Conservation (phyloP, 1,140 invertebrate species). For the Grapholita molesta region DNA sequence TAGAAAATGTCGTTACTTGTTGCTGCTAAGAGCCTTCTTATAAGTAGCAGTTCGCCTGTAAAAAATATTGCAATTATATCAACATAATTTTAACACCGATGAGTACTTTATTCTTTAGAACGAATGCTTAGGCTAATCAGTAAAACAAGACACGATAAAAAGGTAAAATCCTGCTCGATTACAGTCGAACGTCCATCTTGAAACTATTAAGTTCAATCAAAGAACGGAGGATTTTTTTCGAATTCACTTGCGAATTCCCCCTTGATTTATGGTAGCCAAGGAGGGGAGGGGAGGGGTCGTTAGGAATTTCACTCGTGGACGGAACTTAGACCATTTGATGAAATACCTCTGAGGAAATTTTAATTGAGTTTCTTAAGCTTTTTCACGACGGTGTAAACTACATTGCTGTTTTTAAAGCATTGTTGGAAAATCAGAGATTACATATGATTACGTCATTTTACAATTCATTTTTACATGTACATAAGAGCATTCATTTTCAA, state of each 20-base stretch:
- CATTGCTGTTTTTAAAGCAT: not conserved
- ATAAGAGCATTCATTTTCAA: too few species aligned
- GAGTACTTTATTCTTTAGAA: too few species aligned
- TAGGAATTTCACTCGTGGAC: slow-evolving; percentile 18
- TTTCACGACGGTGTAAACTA: not conserved
- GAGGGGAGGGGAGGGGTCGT: slow-evolving; percentile 10
- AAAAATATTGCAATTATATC: too few species aligned
- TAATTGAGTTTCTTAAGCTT: slow-evolving; percentile 11
- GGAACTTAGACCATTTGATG: slow-evolving; percentile 16
- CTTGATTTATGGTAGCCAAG: slow-evolving; percentile 14
- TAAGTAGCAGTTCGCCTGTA: too few species aligned
- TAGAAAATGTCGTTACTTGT: too few species aligned
- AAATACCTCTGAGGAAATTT: slow-evolving; percentile 13
- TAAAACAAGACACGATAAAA: not conserved
- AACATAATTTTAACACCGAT: too few species aligned
- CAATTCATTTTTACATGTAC: too few species aligned
- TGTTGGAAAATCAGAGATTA: not conserved
- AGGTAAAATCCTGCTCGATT: not conserved
- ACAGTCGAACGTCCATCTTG: not conserved
- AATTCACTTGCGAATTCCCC: slow-evolving; percentile 13
- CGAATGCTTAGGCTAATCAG: not conserved
- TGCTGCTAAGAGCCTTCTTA: too few species aligned
- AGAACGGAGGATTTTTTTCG: not conserved
- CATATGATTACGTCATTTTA: too few species aligned
- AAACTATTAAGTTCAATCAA: slow-evolving; percentile 19